Base-by-base conservation (phyloP, 2,797 vertebrate genomes). In the Cyprinella venusta region DNA sequence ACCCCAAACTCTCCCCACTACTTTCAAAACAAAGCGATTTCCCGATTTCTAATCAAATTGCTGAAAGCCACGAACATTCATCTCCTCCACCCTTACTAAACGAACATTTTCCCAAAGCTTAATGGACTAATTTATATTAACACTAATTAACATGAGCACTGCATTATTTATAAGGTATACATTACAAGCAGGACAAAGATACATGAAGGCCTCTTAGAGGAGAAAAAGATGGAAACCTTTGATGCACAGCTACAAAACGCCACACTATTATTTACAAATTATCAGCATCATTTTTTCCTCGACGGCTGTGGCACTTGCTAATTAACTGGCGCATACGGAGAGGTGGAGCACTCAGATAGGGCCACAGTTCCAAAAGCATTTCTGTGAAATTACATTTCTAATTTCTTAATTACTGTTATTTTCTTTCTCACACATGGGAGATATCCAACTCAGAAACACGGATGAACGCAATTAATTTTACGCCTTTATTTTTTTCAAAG, bases 341-440 rank as follows among this genome's bases (percentile, higher is more conserved):
- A 87, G 86, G 89, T 84, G 88, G 86, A 83, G 86, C 56, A 80
- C 82, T 79, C 38, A 30, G 85, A 87, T 85, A 84, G 87, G 40
- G 76, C 82, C 79, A 76, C 77, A 48, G 71, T 56, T 86, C 88
- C 86, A 76, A 85, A 87, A 85, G 83, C 84, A 87, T 86, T 90
- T 89, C 79, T 81, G 87, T 80, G 84, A 86, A 84, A 88, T 85
- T 64, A 87, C 81, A 72, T 80, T 81, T 76, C 84, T 88, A 88
- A 89, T 89, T 88, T 84, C 80, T 89, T 89, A 89, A 90, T 85
- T 85, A 91, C 76, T 64, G 79, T 87, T 59, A 87, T 87, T 89
- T 89, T 84, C 85, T 50, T 75, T 38, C 85, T 65, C 83, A 71
- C 85, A 81, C 79, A 40, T 81, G 82, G 69, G 42, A 52, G 79